phyloP scores from a whole-genome alignment of 2,888 invertebrate species.

The Drosophila gaucha region DNA sequence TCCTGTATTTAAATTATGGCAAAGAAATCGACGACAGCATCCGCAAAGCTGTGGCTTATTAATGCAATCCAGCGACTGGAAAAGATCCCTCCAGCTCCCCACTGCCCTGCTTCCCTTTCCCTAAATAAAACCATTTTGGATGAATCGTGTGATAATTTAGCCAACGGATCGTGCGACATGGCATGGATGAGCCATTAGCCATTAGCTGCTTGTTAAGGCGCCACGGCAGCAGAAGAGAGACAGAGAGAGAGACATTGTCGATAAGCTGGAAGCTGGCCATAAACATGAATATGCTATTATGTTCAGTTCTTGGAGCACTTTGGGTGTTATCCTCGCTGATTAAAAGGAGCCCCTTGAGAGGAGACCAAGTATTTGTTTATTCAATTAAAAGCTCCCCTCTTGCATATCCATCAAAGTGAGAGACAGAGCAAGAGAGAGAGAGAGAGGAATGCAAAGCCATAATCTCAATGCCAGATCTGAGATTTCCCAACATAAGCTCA shows the following conservation, averaged over 20 bases:
- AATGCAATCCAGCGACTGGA: slow-evolving; percentile 45
- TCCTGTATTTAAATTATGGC: slow-evolving; percentile 68
- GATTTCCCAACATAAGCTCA: slow-evolving; percentile 72
- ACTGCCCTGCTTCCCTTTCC: too few species aligned
- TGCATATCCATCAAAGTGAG: slow-evolving; percentile 48
- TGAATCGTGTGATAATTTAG: slow-evolving; percentile 42
- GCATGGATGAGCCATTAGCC: slow-evolving; percentile 74
- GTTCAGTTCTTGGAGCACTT: slow-evolving; percentile 43
- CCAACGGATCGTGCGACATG: slow-evolving; percentile 39
- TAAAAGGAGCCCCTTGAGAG: slow-evolving; percentile 34
- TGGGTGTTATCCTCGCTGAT: slow-evolving; percentile 51
- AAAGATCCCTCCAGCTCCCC: neutral
- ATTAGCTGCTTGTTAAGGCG: slow-evolving; percentile 71
- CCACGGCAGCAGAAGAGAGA: slow-evolving; percentile 13
- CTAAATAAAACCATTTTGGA: neutral
- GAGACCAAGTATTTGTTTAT: slow-evolving; percentile 56
- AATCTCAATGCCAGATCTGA: slow-evolving; percentile 46
- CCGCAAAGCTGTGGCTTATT: slow-evolving; percentile 22
- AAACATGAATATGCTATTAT: slow-evolving; percentile 80
- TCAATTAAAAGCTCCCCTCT: slow-evolving; percentile 51
- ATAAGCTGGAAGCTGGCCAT: slow-evolving; percentile 55
- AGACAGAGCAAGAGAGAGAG: neutral
- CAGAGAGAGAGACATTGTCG: slow-evolving; percentile 22
- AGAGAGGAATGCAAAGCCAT: slow-evolving; percentile 14
- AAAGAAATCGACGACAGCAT: slow-evolving; percentile 38